phyloP scores from a whole-genome alignment of 2,888 invertebrate genomes.

The Ectemnius lituratus region DNA sequence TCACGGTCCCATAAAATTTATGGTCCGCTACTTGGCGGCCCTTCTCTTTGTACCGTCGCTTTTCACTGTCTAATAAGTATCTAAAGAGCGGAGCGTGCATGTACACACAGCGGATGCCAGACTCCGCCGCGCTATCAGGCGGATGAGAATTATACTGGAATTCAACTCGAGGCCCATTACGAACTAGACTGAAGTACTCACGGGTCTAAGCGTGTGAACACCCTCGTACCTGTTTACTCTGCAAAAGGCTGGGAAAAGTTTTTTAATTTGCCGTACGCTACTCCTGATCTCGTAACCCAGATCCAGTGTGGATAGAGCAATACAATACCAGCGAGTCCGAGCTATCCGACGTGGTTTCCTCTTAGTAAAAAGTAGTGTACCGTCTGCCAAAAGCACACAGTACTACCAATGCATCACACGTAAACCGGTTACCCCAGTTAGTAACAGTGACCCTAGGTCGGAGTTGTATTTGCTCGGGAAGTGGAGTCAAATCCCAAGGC shows the following conservation, averaged over 20 bases:
- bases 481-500: constrained; percentile 58
- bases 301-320: too few relatives aligned
- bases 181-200: not conserved
- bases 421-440: constrained; percentile 26
- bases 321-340: too few relatives aligned
- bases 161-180: constrained; percentile 15
- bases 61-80: too few relatives aligned
- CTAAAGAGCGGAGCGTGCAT: not conserved
- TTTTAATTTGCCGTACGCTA: too few relatives aligned
- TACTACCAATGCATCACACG: constrained; percentile 17
- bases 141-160: constrained; percentile 8
- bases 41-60: too few relatives aligned
- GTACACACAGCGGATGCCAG: constrained; percentile 15
- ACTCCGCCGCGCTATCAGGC: constrained; percentile 11
- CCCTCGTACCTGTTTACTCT: too few relatives aligned
- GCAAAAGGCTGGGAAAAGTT: too few relatives aligned
- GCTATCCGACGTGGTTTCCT: not conserved
- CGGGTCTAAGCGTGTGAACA: not conserved
- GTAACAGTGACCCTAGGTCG: constrained; percentile 34
- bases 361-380: constrained; percentile 7
- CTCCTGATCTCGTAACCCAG: too few relatives aligned
- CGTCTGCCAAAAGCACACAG: not conserved
- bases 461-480: constrained; percentile 55
- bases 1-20: too few relatives aligned
- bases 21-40: too few relatives aligned